Evolutionary conservation across 2,888 invertebrate species (phyloP).

Genomic region (Alentia gelatinosa): DNA sequence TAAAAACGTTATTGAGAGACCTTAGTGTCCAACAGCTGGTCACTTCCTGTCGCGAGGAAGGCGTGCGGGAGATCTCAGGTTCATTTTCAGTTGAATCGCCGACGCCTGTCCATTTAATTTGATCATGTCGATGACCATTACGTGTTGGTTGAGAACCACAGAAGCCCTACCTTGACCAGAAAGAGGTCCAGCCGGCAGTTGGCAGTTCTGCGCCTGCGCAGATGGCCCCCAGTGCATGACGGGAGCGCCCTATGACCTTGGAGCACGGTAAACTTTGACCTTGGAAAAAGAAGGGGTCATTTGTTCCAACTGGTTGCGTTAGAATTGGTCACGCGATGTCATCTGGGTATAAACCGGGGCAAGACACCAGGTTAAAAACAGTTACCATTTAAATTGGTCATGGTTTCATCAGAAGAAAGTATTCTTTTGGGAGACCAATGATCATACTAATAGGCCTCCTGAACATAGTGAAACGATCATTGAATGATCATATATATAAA

Average conservation of each 20-base stretch:
- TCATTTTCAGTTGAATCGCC: background rate
- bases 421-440: too few species aligned
- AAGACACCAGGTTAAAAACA: too few species aligned
- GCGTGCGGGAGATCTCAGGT: background rate
- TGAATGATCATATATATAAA: too few species aligned
- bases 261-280: background rate
- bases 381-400: too few species aligned
- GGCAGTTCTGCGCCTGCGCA: slow-evolving; percentile 23
- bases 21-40: slow-evolving; percentile 41
- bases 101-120: slow-evolving; percentile 30
- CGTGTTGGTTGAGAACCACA: background rate
- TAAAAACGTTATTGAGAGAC: slow-evolving; percentile 14
- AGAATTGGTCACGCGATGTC: background rate
- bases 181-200: background rate
- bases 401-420: too few species aligned
- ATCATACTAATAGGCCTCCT: too few species aligned
- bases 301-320: background rate
- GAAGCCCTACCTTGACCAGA: background rate
- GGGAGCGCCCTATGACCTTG: slow-evolving; percentile 36
- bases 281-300: background rate
- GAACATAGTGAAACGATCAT: too few species aligned
- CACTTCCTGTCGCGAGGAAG: slow-evolving; percentile 43
- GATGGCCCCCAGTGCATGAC: slow-evolving; percentile 35
- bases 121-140: slow-evolving; percentile 41
- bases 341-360: too few species aligned